Conservation (phyloP, 2,113 vertebrate species). For the Etia nguti region DNA sequence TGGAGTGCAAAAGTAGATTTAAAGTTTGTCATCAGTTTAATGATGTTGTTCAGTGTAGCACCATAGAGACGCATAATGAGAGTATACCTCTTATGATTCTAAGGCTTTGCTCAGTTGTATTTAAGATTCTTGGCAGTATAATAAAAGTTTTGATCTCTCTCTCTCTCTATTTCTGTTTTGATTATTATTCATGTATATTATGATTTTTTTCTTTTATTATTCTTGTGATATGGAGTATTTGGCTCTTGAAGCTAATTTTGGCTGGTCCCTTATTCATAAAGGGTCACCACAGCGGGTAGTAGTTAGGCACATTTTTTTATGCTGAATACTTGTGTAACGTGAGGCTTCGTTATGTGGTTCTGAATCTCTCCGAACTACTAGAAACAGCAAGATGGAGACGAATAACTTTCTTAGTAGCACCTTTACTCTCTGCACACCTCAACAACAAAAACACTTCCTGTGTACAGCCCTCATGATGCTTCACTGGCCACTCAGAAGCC, state of each 20-base stretch:
- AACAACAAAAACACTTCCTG: too few species aligned
- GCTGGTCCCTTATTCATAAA: background rate
- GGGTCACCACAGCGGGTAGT: too few species aligned
- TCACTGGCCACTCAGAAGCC: background rate
- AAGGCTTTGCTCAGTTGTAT: background rate
- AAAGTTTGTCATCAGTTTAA: background rate
- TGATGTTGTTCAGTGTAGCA: background rate
- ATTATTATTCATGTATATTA: background rate
- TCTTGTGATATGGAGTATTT: background rate
- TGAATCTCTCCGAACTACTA: too few species aligned
- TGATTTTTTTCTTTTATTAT: background rate
- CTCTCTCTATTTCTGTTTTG: background rate
- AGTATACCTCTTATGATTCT: background rate
- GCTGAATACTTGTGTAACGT: too few species aligned
- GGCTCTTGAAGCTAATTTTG: background rate
- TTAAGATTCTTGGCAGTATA: background rate
- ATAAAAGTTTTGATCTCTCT: background rate
- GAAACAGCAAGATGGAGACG: too few species aligned
- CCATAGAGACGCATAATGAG: background rate
- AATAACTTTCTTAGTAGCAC: too few species aligned
- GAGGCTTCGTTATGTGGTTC: too few species aligned
- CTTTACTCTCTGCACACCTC: too few species aligned
- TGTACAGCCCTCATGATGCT: background rate
- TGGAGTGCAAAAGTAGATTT: background rate
- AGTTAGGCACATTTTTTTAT: too few species aligned